Conservation (phyloP, 2,888 invertebrate genomes). For the Ochropleura plecta region DNA sequence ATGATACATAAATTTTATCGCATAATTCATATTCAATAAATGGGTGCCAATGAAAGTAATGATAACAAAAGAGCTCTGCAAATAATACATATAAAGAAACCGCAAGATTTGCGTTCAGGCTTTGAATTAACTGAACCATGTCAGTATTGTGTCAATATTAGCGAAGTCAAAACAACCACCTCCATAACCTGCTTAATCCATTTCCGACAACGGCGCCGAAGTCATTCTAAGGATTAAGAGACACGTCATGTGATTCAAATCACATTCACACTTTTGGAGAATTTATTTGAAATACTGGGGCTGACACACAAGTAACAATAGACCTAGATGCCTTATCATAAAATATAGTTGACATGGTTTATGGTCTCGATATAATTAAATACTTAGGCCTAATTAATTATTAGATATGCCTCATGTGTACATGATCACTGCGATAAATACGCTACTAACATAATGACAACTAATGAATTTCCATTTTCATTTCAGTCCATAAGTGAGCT, state of each 20-base stretch:
- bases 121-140: slow-evolving; percentile 23
- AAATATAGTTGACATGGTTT: slow-evolving; percentile 10
- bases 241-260: not conserved
- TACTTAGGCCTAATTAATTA: not conserved
- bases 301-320: not conserved
- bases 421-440: slow-evolving; percentile 3
- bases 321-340: not conserved
- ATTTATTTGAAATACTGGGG: not conserved
- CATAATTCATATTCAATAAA: not conserved
- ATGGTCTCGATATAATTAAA: slow-evolving; percentile 4
- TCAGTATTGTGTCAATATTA: slow-evolving; percentile 33
- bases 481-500: slow-evolving; percentile 87
- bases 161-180: slow-evolving; percentile 3
- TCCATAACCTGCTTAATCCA: slow-evolving; percentile 21
- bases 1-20: not conserved
- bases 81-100: slow-evolving; percentile 11
- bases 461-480: slow-evolving; percentile 29
- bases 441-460: slow-evolving; percentile 2
- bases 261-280: too few species aligned
- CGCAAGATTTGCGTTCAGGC: slow-evolving; percentile 22
- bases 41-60: not conserved
- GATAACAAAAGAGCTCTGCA: not conserved
- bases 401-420: slow-evolving; percentile 7
- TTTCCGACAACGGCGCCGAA: slow-evolving; percentile 9
- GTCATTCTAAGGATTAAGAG: not conserved